Base-by-base conservation (phyloP, 1,140 invertebrate genomes). In the Zaprionus ghesquierei region DNA sequence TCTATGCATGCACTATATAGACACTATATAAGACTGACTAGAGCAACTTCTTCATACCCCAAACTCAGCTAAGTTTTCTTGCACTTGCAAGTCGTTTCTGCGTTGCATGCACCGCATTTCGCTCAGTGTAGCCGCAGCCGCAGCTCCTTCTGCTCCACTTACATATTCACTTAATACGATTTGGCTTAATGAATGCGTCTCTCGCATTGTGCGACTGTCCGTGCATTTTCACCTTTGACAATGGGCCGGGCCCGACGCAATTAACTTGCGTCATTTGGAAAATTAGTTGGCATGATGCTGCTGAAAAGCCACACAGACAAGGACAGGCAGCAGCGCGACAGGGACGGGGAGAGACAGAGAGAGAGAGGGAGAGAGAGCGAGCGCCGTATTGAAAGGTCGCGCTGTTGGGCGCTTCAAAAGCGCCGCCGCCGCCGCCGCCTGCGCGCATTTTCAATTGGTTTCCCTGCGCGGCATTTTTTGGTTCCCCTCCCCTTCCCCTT, bases 221-320 rank as follows among this genome's bases (percentile, higher is more conserved):
- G 65, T 50, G 69, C 61, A 79, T 87, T 86, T 86, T 86, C 75
- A 87, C 82, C 79, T 87, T 79, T 87, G 77, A 84, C 81, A 86
- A 85, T 75, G 74, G 77, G 68, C 70, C 68, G 64, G 13, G 66
- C 50, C 50, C 69, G 54, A 65, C 61, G 72, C 79, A 87, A 82
- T 87, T 87, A 82, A 82, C 84, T 82, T 87, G 79, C 84, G 79
- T 89, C 79, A 87, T 87, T 79, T 89, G 77, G 82, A 82, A 87
- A 87, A 82, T 89, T 87, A 84, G 84, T 77, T 79, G 79, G 63
- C 84, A 89, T 89, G 84, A 87, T 87, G 84, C 69, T 87, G 84
- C 79, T 75, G 58, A 86, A 81, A 74, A 78, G 51, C 2, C 18
- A 46, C 20, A 29, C 9, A 15, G 2, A 3, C 15, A 20, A 5